Evolutionary conservation across 2,888 invertebrate species (phyloP), one percentile per base, ranked within the genome.

Genomic region (Andrena dorsata): DNA sequence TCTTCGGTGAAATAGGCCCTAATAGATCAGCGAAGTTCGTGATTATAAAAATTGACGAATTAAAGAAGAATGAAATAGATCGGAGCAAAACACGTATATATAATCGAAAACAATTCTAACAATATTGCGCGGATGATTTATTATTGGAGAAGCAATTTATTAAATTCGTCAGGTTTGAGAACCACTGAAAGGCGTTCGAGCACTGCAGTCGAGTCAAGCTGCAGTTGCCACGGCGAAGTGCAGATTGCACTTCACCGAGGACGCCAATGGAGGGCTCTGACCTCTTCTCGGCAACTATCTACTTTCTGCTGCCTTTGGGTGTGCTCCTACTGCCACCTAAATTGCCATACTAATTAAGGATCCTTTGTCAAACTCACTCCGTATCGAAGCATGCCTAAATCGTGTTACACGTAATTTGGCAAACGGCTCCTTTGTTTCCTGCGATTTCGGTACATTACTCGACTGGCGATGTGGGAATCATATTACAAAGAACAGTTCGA

Each of bases 231-330:
- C 89, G 86, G 87, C 84, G 82, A 82, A 86, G 85, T 84, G 85
- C 86, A 84, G 87, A 60, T 82, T 85, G 82, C 86, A 85, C 86
- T 83, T 80, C 86, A 83, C 82, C 90, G 90, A 90, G 89, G 90
- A 90, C 90, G 84, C 88, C 85, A 86, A 86, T 89, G 88, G 87
- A 84, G 92, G 91, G 88, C 92, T 91, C 90, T 92, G 92, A 92
- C 92, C 91, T 89, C 89, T 82, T 86, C 87, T 81, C 83, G 69
- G 80, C 79, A 81, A 86, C 88, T 86, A 85, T 84, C 80, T 86
- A 83, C 85, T 88, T 85, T 86, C 85, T 66, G 88, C 76, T 69
- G 74, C 74, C 78, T 85, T 80, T 82, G 88, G 83, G 82, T 86
- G 84, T 83, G 83, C 80, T 83, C 75, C 76, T 76, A 80, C 72